A percentile compares a stretch with the other conserved stretches of the same genome.
Conservation (phyloP, 2,797 vertebrate species). For the Sarcophilus harrisii region DNA sequence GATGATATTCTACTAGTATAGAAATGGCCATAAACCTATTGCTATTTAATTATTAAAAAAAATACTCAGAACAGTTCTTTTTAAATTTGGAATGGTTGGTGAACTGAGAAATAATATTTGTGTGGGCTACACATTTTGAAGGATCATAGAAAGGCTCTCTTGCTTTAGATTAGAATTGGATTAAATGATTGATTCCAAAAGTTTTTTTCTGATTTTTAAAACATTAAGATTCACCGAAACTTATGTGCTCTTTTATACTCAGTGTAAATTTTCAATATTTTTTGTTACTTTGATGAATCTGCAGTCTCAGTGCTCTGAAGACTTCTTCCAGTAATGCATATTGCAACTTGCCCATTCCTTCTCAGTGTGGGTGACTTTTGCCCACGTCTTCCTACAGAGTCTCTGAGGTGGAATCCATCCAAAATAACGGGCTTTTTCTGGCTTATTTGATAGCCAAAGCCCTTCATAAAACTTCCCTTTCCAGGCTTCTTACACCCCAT, state of each 20-base stretch:
- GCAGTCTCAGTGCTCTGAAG: neutral
- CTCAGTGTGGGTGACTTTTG: neutral
- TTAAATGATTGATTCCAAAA: neutral
- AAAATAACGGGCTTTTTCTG: neutral
- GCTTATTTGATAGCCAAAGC: neutral
- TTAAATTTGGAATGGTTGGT: slow-evolving; percentile 4
- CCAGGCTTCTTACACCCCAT: neutral
- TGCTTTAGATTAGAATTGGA: neutral
- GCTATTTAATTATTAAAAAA: slow-evolving; percentile 25
- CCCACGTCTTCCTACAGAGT: neutral
- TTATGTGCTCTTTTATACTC: neutral
- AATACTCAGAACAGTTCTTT: neutral
- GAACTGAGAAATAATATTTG: slow-evolving; percentile 1
- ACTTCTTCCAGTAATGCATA: neutral
- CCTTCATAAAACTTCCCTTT: neutral
- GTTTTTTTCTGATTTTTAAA: neutral
- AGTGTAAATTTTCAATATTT: neutral
- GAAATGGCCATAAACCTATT: slow-evolving; percentile 63
- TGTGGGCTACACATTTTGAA: slow-evolving; percentile 7
- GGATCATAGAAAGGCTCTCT: neutral
- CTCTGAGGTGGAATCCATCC: neutral
- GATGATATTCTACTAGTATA: slow-evolving; percentile 57
- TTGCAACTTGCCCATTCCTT: neutral
- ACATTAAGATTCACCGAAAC: neutral
- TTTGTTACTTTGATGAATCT: neutral